A percentile compares a stretch with the other conserved stretches of the same genome.
phyloP scores from a whole-genome alignment of 2,797 vertebrate species.

The Lophura swinhoii region DNA sequence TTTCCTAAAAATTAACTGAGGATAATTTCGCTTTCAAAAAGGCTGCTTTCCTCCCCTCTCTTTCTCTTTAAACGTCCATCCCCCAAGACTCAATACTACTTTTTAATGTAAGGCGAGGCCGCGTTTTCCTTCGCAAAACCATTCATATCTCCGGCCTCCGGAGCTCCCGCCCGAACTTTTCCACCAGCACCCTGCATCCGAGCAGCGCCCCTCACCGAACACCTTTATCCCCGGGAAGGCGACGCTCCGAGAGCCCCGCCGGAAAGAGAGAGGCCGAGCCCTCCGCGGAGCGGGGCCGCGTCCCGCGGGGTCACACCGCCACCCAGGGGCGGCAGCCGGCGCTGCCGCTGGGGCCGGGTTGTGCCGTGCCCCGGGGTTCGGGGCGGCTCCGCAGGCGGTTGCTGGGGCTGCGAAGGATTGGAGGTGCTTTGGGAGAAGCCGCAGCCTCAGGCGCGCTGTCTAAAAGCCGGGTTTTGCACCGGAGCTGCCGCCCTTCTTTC shows the following conservation, averaged over 20 bases:
- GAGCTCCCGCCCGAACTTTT: neutral
- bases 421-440: neutral
- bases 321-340: neutral
- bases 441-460: neutral
- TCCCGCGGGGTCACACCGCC: constrained; percentile 18
- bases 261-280: no score
- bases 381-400: no score
- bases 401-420: neutral
- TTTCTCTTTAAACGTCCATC: neutral
- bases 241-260: neutral
- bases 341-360: neutral
- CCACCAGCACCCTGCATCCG: no score
- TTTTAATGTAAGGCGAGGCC: neutral
- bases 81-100: neutral
- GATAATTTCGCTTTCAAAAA: neutral
- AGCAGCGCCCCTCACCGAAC: neutral
- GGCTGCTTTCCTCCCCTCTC: neutral
- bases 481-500: fast-evolving
- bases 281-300: neutral
- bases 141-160: neutral
- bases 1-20: neutral
- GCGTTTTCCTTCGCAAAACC: neutral
- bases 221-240: fast-evolving
- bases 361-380: neutral
- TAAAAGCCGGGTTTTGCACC: neutral